Conservation (phyloP, 2,888 invertebrate genomes). For the Toxonevra muliebris region DNA sequence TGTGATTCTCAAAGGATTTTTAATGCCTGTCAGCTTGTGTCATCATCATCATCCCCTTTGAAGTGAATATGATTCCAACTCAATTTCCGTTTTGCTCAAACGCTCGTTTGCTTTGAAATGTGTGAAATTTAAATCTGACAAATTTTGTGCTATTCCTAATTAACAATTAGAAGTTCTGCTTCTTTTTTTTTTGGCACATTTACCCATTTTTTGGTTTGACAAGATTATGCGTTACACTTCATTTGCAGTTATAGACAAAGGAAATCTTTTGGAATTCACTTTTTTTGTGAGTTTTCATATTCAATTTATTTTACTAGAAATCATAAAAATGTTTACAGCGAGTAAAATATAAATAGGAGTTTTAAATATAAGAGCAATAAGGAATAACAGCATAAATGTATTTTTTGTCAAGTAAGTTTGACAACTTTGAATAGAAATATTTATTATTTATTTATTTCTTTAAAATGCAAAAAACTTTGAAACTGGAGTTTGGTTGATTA, state of each 20-base stretch:
- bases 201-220: slow-evolving; percentile 25
- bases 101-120: slow-evolving; percentile 11
- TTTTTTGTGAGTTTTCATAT: neutral
- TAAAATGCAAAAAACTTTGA: no score
- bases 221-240: slow-evolving; percentile 15
- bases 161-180: neutral
- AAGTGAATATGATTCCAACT: neutral
- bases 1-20: slow-evolving; percentile 38
- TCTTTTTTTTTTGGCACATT: neutral
- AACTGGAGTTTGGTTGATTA: no score
- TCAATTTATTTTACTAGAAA: no score
- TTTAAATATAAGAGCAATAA: neutral
- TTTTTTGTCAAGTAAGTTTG: no score
- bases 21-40: slow-evolving; percentile 53
- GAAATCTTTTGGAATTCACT: neutral
- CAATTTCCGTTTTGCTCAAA: neutral
- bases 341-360: neutral
- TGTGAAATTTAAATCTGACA: slow-evolving; percentile 29
- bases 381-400: no score
- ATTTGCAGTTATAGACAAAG: neutral
- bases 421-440: no score
- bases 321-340: neutral
- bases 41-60: neutral
- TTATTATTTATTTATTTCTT: no score
- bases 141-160: slow-evolving; percentile 4